Evolutionary conservation across 2,113 vertebrate genomes (phyloP).

Genomic region (Equus przewalskii): DNA sequence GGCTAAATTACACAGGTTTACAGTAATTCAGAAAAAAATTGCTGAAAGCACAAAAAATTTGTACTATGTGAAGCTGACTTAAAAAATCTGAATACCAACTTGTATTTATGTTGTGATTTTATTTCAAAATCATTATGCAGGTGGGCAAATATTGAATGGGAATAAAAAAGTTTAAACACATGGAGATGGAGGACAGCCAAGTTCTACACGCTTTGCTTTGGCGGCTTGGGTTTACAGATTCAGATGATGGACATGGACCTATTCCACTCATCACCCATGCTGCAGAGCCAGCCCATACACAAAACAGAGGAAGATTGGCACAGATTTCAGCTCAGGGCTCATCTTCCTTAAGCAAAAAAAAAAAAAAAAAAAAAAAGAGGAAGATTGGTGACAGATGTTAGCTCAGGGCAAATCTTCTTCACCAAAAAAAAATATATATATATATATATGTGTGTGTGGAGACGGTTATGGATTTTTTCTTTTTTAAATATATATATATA

Average conservation of each 20-base stretch:
- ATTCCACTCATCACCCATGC: too few relatives aligned
- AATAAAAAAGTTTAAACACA: not conserved
- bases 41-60: not conserved
- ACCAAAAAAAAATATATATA: too few relatives aligned
- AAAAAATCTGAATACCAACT: not conserved
- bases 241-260: too few relatives aligned
- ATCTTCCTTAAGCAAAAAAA: too few relatives aligned
- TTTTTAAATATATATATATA: not conserved
- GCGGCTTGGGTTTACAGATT: too few relatives aligned
- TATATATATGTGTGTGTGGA: not conserved
- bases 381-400: too few relatives aligned
- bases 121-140: conserved; percentile 34
- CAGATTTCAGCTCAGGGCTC: too few relatives aligned
- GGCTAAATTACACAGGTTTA: conserved; percentile 8
- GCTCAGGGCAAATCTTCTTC: too few relatives aligned
- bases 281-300: too few relatives aligned
- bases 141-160: not conserved
- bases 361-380: too few relatives aligned
- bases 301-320: too few relatives aligned
- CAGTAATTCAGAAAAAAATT: not conserved
- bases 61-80: not conserved
- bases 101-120: not conserved
- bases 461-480: not conserved
- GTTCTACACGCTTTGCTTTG: too few relatives aligned
- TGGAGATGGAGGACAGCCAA: not conserved